Evolutionary conservation across 1,140 invertebrate species (phyloP), one percentile per base, ranked within the genome.

Genomic region (Drosophila tropicalis): DNA sequence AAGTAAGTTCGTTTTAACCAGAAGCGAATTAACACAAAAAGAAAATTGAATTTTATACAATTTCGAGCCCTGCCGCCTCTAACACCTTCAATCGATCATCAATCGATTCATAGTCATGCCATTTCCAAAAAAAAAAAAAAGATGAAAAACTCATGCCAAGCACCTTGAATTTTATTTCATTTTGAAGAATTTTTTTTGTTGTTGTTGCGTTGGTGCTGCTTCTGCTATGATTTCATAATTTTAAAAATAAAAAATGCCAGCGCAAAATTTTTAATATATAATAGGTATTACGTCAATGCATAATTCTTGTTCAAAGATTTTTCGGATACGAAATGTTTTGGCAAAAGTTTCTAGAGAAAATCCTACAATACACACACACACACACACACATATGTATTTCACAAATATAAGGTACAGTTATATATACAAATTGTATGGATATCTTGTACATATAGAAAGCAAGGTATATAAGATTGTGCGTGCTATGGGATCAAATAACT

Each of bases 1-100:
- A 94, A 95, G 96, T 97, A 95, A 95, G 96, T 92, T 90, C 44
- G 44, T 22, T 7, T 12, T 12, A 12, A 44, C 4, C 29, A 36
- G 4, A 17, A 41, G 7, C 12, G n/a, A 6, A n/a, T 12, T 39
- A 29, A 29, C 29, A 29, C 5, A 29, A 29, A 29, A 5, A 29
- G n/a, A 12, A 9, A 15, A 62, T n/a, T 56, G n/a, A 25, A 13
- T 36, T 22, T 1, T 12, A 13, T 7, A 22, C 1, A 12, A 3
- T 54, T 41, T 17, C 4, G 9, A 22, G 44, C 34, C 72, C 72
- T 65, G 73, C 65, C 64, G 73, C 65, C 64, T 63, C 68, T n/a
- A 41, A 76, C 72, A 61, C 25, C 63, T 67, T 39, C 17, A 71
- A 63, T 66, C 44, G 44, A 51, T 51, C 44, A 51, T 51, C 9